Evolutionary conservation across 2,888 invertebrate species (phyloP).

Genomic region (Parapristionchus giblindavisi): DNA sequence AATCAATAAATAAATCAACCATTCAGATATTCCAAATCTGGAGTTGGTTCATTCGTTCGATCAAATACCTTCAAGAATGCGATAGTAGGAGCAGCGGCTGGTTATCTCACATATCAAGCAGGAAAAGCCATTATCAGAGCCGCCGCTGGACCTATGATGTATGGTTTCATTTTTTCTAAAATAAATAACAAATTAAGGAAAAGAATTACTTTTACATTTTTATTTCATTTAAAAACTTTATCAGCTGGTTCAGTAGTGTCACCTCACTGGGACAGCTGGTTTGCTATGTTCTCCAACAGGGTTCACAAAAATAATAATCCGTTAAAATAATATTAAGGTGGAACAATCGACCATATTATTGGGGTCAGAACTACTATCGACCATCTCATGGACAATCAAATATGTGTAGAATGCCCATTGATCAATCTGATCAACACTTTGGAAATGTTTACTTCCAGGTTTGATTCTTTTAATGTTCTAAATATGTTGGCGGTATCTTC

Average conservation of each 20-base stretch:
- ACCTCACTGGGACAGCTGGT: too few relatives aligned
- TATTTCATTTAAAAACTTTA: too few relatives aligned
- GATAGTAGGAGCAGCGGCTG: conserved; percentile 68
- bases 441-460: conserved; percentile 66
- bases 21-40: conserved; percentile 53
- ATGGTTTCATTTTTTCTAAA: conserved; percentile 36
- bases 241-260: too few relatives aligned
- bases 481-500: too few relatives aligned
- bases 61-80: conserved; percentile 67
- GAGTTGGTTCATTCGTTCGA: conserved; percentile 61
- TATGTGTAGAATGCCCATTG: conserved; percentile 69
- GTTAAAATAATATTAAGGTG: conserved; percentile 49
- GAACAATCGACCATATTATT: conserved; percentile 65
- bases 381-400: conserved; percentile 49
- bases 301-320: too few relatives aligned
- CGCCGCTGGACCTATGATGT: conserved; percentile 66
- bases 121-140: conserved; percentile 65
- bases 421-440: conserved; percentile 60
- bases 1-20: too few relatives aligned
- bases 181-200: too few relatives aligned
- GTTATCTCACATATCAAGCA: conserved; percentile 67
- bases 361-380: conserved; percentile 64
- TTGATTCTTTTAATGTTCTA: background rate
- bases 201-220: too few relatives aligned
- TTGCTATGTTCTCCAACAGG: too few relatives aligned